Evolutionary conservation across 2,113 vertebrate species (phyloP).

Genomic region (Plotosus lineatus): DNA sequence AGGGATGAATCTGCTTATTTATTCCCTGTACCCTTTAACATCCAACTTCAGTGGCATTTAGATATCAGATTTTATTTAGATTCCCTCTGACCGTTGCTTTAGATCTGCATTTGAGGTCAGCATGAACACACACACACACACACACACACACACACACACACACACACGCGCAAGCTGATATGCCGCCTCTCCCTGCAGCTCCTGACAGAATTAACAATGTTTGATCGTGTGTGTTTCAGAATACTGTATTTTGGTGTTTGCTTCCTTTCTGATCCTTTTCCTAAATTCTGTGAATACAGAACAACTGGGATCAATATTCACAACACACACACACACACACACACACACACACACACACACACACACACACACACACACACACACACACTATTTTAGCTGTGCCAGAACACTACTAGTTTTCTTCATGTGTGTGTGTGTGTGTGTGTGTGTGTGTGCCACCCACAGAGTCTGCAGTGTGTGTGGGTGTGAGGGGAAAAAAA

Average conservation of each 20-base stretch:
- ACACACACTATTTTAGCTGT: not conserved
- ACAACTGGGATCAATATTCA: constrained; percentile 9
- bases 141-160: not conserved
- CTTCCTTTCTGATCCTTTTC: not conserved
- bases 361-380: not conserved
- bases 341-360: constrained; percentile 19
- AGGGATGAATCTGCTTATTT: not conserved
- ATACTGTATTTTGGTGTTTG: not conserved
- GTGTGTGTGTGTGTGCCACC: not conserved
- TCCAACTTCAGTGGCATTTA: not conserved
- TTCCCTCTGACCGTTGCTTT: not conserved
- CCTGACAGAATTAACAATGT: not conserved
- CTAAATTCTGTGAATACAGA: constrained; percentile 19
- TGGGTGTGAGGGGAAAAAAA: not conserved
- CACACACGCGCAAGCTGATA: not conserved
- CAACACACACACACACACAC: constrained; percentile 8
- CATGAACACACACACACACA: not conserved
- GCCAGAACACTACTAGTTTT: constrained; percentile 13
- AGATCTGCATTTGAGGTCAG: not conserved
- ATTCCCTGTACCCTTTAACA: not conserved
- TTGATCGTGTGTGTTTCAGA: not conserved
- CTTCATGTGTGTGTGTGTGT: not conserved
- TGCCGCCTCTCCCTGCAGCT: not conserved
- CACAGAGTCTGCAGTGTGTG: constrained; percentile 9
- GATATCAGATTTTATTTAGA: not conserved